A percentile compares a stretch with the other conserved stretches of the same genome.
Conservation (phyloP, 2,797 vertebrate genomes). For the Rhabdophis nuchalis region DNA sequence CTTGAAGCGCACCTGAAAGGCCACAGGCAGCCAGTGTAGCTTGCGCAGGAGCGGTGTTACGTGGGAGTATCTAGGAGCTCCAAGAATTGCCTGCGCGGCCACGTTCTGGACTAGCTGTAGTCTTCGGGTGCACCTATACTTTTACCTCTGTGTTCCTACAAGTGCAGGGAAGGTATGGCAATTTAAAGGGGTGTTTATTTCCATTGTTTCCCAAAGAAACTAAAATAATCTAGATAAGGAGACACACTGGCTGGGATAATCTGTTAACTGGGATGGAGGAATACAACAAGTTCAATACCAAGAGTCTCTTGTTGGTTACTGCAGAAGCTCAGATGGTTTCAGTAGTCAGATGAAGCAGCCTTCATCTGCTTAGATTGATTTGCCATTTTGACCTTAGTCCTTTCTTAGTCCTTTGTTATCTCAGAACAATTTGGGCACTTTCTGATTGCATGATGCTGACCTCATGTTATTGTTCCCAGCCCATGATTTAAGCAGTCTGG, state of each 20-base stretch:
- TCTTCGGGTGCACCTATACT: too few species aligned
- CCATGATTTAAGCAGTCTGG: not conserved
- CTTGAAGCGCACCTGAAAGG: too few species aligned
- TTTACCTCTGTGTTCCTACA: not conserved
- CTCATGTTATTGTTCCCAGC: not conserved
- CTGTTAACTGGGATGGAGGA: not conserved
- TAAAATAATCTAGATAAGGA: not conserved
- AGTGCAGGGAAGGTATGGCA: not conserved
- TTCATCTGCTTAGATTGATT: not conserved
- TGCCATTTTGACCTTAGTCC: not conserved
- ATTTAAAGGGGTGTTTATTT: not conserved
- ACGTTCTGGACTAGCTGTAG: too few species aligned
- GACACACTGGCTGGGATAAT: not conserved
- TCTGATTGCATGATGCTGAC: not conserved
- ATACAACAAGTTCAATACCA: not conserved
- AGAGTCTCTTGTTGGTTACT: not conserved
- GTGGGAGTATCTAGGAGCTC: too few species aligned
- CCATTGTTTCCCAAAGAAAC: not conserved
- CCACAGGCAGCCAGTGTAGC: too few species aligned
- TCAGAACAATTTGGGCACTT: not conserved
- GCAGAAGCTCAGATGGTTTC: not conserved
- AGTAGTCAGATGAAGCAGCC: not conserved
- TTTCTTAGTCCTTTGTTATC: not conserved
- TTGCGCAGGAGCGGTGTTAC: too few species aligned
- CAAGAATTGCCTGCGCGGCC: too few species aligned